A percentile compares a stretch with the other conserved stretches of the same genome.
Evolutionary conservation across 2,888 invertebrate genomes (phyloP).

Genomic region (Synanthedon formicaeformis): DNA sequence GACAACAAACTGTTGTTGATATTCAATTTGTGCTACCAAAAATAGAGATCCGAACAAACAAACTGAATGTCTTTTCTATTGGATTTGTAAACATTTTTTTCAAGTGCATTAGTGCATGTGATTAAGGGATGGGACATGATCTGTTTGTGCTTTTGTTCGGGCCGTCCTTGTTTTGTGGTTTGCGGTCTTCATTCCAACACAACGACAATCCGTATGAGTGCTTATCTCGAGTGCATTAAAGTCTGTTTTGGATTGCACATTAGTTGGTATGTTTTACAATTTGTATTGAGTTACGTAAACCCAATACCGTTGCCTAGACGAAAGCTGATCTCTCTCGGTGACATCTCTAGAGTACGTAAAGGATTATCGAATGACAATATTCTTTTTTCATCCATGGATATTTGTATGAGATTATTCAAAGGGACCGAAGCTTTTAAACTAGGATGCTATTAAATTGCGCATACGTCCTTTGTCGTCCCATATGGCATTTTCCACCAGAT

Average conservation of each 20-base stretch:
- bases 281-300: constrained; percentile 68
- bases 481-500: constrained; percentile 65
- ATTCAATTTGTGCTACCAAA: constrained; percentile 35
- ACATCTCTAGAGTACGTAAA: constrained; percentile 65
- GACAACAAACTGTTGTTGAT: constrained; percentile 39
- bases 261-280: constrained; percentile 20
- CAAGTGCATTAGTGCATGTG: constrained; percentile 65
- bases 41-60: constrained; percentile 51
- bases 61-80: constrained; percentile 29
- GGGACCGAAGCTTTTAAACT: constrained; percentile 49
- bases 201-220: background rate
- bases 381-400: constrained; percentile 45
- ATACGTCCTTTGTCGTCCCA: constrained; percentile 58
- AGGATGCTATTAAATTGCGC: constrained; percentile 69
- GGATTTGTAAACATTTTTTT: constrained; percentile 58
- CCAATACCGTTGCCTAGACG: constrained; percentile 59
- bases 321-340: constrained; percentile 66
- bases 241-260: background rate
- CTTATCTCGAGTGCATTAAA: constrained; percentile 4
- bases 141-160: constrained; percentile 50
- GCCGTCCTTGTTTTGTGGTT: constrained; percentile 59
- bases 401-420: constrained; percentile 44
- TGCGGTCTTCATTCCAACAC: constrained; percentile 36
- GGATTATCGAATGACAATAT: constrained; percentile 69
- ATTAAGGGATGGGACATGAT: constrained; percentile 69